Percentiles rank a stretch among this genome's conserved stretches.
phyloP scores from a whole-genome alignment of 64 coral and sea anemone species.

The Exaiptasia diaphana region DNA sequence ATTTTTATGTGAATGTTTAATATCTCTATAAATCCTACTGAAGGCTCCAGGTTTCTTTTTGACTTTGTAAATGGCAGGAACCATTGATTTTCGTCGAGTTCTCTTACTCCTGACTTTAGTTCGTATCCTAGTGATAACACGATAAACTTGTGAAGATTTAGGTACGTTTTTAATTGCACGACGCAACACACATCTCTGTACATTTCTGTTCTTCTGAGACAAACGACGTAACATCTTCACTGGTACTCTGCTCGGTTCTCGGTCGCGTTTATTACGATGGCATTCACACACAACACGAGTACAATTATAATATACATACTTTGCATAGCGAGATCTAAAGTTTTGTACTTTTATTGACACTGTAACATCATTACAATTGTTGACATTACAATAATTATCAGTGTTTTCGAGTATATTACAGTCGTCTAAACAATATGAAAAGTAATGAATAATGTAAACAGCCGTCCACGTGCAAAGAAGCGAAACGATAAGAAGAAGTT shows the following conservation, averaged over 20 bases:
- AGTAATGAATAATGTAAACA: neutral
- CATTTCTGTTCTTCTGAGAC: conserved; percentile 42
- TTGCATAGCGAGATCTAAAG: conserved; percentile 43
- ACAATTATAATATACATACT: conserved; percentile 42
- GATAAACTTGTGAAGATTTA: conserved; percentile 39
- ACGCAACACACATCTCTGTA: conserved; percentile 18
- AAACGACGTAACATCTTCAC: conserved; percentile 25
- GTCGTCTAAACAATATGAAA: too few species aligned
- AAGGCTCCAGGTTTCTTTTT: neutral
- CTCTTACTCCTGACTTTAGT: too few species aligned
- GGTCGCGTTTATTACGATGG: conserved; percentile 1
- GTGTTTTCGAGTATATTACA: neutral
- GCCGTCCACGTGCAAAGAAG: neutral
- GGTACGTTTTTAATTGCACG: conserved; percentile 38
- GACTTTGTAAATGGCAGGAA: neutral
- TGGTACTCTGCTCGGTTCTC: conserved; percentile 10
- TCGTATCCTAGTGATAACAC: conserved; percentile 16
- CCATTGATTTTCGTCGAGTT: neutral
- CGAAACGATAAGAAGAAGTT: neutral
- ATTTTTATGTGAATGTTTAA: neutral
- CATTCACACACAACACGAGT: conserved; percentile 31
- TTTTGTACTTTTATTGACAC: conserved; percentile 37
- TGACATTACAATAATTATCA: neutral
- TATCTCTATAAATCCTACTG: neutral
- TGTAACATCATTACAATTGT: neutral